phyloP scores from a whole-genome alignment of 1,140 invertebrate species.

The Gryon sp. region DNA sequence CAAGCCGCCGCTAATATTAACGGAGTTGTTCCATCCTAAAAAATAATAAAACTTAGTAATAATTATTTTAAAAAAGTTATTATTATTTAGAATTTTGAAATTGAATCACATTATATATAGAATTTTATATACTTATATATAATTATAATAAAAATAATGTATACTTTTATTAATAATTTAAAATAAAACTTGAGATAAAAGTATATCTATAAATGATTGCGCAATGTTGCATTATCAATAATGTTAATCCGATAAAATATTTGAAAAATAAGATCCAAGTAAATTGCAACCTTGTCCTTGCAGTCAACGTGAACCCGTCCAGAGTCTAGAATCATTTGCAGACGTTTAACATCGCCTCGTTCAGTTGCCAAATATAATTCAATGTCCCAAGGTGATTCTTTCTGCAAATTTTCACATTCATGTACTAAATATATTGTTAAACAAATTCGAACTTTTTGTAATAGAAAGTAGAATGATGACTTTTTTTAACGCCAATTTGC shows the following conservation, averaged over 20 bases:
- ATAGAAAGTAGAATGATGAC: no score
- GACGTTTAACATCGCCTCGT: conserved; percentile 87
- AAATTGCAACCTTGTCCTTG: conserved; percentile 88
- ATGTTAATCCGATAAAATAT: no score
- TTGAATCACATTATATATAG: no score
- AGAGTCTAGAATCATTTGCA: conserved; percentile 90
- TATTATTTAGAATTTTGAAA: neutral
- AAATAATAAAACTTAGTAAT: conserved; percentile 2
- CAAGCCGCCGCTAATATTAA: conserved; percentile 93
- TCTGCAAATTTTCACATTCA: conserved; percentile 81
- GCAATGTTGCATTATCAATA: neutral
- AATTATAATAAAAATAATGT: no score
- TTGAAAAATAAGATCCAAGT: neutral
- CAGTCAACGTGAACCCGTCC: conserved; percentile 96
- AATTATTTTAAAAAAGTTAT: neutral
- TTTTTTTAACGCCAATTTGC: no score
- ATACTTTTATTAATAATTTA: no score
- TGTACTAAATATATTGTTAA: neutral
- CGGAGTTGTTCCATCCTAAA: conserved; percentile 94
- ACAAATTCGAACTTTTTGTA: no score
- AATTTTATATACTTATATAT: no score
- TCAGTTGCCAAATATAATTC: conserved; percentile 93
- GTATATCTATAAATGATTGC: neutral
- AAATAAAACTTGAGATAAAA: no score
- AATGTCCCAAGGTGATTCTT: conserved; percentile 94